Base-by-base conservation (phyloP, 2,113 vertebrate genomes). In the Archilochus colubris region DNA sequence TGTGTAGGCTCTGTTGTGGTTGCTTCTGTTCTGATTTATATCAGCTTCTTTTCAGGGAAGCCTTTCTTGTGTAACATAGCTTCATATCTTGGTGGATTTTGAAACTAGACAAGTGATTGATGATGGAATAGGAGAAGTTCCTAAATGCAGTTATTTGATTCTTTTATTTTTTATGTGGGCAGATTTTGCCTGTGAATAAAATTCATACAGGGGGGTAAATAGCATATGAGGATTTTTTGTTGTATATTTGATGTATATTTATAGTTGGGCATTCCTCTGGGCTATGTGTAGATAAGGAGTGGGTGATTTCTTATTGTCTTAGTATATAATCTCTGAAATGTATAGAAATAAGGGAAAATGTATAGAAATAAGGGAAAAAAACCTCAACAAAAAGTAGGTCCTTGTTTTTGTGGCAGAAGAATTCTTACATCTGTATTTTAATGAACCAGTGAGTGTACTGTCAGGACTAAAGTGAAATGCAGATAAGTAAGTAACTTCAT, bases 1-100 rank as follows among this genome's bases (percentile, higher is more conserved):
- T 58, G 73, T 57, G 85, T 93, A 70, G 94, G 89, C 78, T 89
- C 69, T 95, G 88, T 88, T 95, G 91, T 94, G 61, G 64, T 89
- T 91, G 89, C 63, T 91, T 77, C 89, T 88, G 40, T 72, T 88
- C 66, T 61, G 82, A 93, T 83, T 93, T 89, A 94, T 88, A 90
- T 94, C 88, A 72, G 0, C 74, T 84, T 72, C 59, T 96, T 96
- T 93, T 84, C 58, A 90, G 86, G 82, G 66, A 91, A 95, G 85
- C 76, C 50, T 89, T 95, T 91, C 79, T 92, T 88, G 48, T 88
- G 63, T 95, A 67, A 69, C 10, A 33, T 59, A 78, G 30, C 30
- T 83, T 83, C 1, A 0, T 85, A 31, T 91, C 91, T 86, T 51
- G 24, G 55, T 88, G 44, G 64, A 59, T 73, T 91, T 85, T 93